Base-by-base conservation (phyloP, 2,113 vertebrate species). In the Kobus ellipsiprymnus region DNA sequence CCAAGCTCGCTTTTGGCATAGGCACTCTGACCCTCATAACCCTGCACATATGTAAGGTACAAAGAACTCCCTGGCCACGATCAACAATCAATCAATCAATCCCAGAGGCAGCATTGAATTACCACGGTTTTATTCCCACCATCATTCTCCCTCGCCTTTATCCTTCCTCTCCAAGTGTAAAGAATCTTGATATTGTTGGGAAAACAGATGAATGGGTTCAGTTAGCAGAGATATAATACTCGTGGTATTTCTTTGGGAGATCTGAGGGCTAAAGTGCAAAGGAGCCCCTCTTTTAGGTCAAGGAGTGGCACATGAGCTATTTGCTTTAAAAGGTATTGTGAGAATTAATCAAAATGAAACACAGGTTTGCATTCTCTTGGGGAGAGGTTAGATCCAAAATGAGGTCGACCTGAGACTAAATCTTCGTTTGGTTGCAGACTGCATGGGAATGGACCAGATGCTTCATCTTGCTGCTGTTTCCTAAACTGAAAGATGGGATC, bases 1-100 rank as follows among this genome's bases (percentile, higher is more conserved):
- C 95, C 16, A 55, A 6, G 19, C 1, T 81, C 90, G 96, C 90
- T 96, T 0, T 93, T 82, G 95, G 92, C 97, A 95, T 96, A 96
- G 98, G 98, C 97, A 98, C 98, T 98, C 98, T 99, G 98, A 99
- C 98, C 98, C 95, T 55, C 59, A 96, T 95, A 97, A 95, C 96
- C 94, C 83, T 59, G 91, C 98, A 97, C 98, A 98, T 95, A 90
- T 99, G 99, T 98, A 98, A 98, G 97, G 97, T 90, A 94, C 96
- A 97, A 95, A 98, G 98, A 98, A 84, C 98, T 98, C 98, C 82
- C 94, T 96, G 92, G 97, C 97, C 97, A 89, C 78, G 97, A 98
- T 98, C 97, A 96, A 98, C 98, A 97, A 98, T 97, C 97, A 98
- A 98, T 98, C 98, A 98, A 97, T 98, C 98, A 98, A 97, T 98